Evolutionary conservation across 1,140 invertebrate genomes (phyloP).

Genomic region (Drepana arcuata): DNA sequence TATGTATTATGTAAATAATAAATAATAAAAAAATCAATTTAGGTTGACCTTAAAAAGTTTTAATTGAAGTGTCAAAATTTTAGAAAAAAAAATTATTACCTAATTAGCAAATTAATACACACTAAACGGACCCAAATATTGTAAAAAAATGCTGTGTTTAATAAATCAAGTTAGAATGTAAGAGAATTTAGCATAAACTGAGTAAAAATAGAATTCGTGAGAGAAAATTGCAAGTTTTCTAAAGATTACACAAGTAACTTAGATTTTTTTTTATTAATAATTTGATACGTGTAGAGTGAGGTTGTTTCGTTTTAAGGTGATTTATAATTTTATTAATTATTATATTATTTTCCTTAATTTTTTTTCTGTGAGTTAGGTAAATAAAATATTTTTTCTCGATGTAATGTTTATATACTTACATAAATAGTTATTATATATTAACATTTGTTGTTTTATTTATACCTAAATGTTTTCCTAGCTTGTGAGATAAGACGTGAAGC

Average conservation of each 20-base stretch:
- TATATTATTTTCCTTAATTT: conserved; percentile 40
- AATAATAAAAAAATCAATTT: background rate
- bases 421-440: conserved; percentile 71
- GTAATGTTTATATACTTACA: conserved; percentile 68
- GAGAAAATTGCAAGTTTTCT: conserved; percentile 16
- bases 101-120: conserved; percentile 20
- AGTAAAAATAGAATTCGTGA: conserved; percentile 32
- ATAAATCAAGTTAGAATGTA: conserved; percentile 40
- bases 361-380: conserved; percentile 63
- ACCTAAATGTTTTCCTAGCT: background rate
- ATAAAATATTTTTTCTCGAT: conserved; percentile 65
- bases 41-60: background rate
- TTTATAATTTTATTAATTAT: too few relatives aligned
- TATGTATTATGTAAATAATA: too few relatives aligned
- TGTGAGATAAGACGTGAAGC: background rate
- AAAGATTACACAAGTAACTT: conserved; percentile 28
- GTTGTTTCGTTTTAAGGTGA: conserved; percentile 61
- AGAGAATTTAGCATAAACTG: conserved; percentile 38
- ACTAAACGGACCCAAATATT: conserved; percentile 55
- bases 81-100: conserved; percentile 12
- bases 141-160: conserved; percentile 44
- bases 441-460: conserved; percentile 55
- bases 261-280: conserved; percentile 43
- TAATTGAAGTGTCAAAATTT: conserved; percentile 1
- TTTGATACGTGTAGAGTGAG: conserved; percentile 56